Evolutionary conservation across 1,140 invertebrate genomes (phyloP), one percentile per base, ranked within the genome.

Genomic region (Macrotrachela quadricornifera): DNA sequence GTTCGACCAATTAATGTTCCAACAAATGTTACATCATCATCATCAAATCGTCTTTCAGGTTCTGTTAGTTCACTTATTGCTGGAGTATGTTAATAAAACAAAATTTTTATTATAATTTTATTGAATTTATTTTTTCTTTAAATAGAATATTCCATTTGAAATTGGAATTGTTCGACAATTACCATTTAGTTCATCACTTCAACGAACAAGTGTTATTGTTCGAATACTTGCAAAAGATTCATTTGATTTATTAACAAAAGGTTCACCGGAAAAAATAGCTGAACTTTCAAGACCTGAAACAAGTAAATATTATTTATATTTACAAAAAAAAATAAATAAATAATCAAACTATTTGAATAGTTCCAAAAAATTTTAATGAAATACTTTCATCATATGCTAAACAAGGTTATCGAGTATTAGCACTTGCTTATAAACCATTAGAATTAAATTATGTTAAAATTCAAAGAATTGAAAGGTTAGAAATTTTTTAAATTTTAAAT

Each of bases 161-260:
- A 78, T 87, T 51, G 82, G 80, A 9, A 84, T 94, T 57, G 76
- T 95, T 0, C 77, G 85, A 30, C 85, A 91, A 66, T 88, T 87
- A 71, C 84, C 87, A 54, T 96, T 95, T 65, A 82, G 82, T 47
- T 91, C 85, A 9, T 77, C 76, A n/a, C 71, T 90, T 1, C 85
- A 92, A 66, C 68, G 90, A 44, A 90, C 91, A 79, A 81, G 81
- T 43, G 88, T 95, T 1, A 80, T 94, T 49, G 78, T 78, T 1
- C 73, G 80, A 42, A 71, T 76, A 12, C 63, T 83, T 1, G n/a
- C 75, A 76, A 14, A 74, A 76, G 0, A 67, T 76, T 18, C 67
- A 78, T 47, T 79, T 84, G 58, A 75, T 78, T 50, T 84, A 0
- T 92, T 83, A 62, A 81, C 79, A 57, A 96, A 96, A 72, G 90